Conservation (phyloP, 2,113 vertebrate species). For the Pseudorectes ferrugineus region DNA sequence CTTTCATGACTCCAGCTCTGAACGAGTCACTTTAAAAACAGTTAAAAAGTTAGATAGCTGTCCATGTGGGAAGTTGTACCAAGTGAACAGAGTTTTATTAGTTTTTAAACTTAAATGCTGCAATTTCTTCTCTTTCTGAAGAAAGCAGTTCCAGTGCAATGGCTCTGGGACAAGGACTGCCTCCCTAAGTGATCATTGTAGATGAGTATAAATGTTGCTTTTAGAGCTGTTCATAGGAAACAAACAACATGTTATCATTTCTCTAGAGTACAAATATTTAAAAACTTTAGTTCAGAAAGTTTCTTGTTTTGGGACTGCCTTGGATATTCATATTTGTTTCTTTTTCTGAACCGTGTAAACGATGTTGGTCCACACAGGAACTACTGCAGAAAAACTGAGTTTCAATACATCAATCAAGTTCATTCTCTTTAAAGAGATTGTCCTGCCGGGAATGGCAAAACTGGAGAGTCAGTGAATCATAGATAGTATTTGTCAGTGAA, state of each 20-base stretch:
- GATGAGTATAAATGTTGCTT: background rate
- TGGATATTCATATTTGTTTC: background rate
- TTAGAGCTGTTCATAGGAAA: slow-evolving; percentile 20
- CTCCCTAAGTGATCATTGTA: slow-evolving; percentile 13
- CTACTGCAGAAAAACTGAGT: background rate
- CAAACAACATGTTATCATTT: background rate
- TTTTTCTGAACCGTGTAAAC: background rate
- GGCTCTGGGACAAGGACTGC: background rate
- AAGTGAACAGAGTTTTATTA: slow-evolving; percentile 45
- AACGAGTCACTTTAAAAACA: slow-evolving; percentile 57
- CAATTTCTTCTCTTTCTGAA: slow-evolving; percentile 40
- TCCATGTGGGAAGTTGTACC: background rate
- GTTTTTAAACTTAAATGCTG: slow-evolving; percentile 34
- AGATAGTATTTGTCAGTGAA: slow-evolving; percentile 29
- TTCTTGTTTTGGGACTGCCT: background rate
- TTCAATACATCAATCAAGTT: slow-evolving; percentile 19
- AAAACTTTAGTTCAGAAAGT: background rate
- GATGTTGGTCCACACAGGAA: background rate
- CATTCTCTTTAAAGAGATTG: slow-evolving; percentile 3
- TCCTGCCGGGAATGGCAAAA: background rate
- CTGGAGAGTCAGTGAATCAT: slow-evolving; percentile 1
- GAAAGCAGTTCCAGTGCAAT: background rate
- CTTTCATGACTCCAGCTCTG: slow-evolving; percentile 56
- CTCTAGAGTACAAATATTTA: background rate
- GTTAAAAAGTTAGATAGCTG: slow-evolving; percentile 54